Evolutionary conservation across 2,113 vertebrate genomes (phyloP).

Genomic region (Rhea pennata): DNA sequence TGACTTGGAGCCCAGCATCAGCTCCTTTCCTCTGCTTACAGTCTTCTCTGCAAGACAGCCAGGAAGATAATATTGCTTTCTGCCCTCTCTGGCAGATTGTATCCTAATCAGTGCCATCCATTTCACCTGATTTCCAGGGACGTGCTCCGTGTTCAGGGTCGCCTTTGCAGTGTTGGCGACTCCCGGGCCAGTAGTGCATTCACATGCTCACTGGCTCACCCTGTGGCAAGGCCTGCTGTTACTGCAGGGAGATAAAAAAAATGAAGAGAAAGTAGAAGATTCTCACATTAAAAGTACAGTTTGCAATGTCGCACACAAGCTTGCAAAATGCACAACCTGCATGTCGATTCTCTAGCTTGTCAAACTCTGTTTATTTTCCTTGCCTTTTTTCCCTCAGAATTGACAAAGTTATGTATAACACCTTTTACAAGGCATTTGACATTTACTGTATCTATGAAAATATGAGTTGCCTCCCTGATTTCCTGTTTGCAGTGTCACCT

Average conservation of each 20-base stretch:
- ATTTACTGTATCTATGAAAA: background rate
- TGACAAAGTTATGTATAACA: background rate
- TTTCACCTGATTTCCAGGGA: background rate
- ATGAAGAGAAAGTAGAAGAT: background rate
- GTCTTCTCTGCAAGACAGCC: background rate
- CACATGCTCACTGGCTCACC: background rate
- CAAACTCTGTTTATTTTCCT: background rate
- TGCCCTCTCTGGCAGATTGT: background rate
- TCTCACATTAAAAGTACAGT: background rate
- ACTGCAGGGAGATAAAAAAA: background rate
- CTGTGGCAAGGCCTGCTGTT: background rate
- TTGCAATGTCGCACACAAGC: background rate
- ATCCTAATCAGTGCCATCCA: rapidly evolving
- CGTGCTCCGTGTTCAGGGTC: background rate
- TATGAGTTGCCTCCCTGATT: background rate
- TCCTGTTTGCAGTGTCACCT: conserved; percentile 46
- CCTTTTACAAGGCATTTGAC: background rate
- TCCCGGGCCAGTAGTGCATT: background rate
- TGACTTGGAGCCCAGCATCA: background rate
- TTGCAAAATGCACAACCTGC: background rate
- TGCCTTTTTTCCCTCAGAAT: background rate
- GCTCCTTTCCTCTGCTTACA: background rate
- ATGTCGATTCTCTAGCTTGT: background rate
- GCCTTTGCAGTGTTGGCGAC: background rate
- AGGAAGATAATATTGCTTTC: background rate